Percentiles rank a stretch among this genome's conserved stretches.
These are phyloP conservation scores for Seriola quinqueradiata DNA, from an alignment of 2,113 vertebrate species.

Conservation along the genomic window DNA sequence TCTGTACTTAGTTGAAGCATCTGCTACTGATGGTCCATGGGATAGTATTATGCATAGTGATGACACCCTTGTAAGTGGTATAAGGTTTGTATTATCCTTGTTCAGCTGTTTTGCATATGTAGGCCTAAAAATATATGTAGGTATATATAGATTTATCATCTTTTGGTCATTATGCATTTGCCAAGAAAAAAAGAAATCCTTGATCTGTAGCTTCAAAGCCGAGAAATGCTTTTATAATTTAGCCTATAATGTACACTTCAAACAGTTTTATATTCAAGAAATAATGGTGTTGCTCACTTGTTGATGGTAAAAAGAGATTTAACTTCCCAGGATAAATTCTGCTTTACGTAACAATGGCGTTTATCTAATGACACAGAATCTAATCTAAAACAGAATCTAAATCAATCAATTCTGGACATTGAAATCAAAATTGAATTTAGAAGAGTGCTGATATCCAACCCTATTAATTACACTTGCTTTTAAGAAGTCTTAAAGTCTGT, in stretches of 20 bases:
- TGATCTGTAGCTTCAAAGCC: neutral
- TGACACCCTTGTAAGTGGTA: neutral
- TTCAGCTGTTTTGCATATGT: neutral
- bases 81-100: neutral
- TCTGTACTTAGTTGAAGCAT: neutral
- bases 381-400: neutral
- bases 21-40: neutral
- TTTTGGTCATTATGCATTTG: neutral
- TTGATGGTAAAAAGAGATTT: neutral
- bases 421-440: too few relatives aligned
- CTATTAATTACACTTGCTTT: neutral
- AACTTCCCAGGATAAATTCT: neutral
- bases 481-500: neutral
- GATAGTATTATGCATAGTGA: neutral
- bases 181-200: neutral
- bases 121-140: neutral
- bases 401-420: neutral
- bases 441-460: neutral
- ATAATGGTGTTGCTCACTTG: neutral
- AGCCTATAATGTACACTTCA: neutral
- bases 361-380: neutral
- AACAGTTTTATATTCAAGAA: neutral
- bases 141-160: neutral
- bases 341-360: neutral
- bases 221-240: neutral